These are phyloP conservation scores for Anoura caudifer DNA, from an alignment of 2,113 vertebrate species.

Conservation along the genomic window DNA sequence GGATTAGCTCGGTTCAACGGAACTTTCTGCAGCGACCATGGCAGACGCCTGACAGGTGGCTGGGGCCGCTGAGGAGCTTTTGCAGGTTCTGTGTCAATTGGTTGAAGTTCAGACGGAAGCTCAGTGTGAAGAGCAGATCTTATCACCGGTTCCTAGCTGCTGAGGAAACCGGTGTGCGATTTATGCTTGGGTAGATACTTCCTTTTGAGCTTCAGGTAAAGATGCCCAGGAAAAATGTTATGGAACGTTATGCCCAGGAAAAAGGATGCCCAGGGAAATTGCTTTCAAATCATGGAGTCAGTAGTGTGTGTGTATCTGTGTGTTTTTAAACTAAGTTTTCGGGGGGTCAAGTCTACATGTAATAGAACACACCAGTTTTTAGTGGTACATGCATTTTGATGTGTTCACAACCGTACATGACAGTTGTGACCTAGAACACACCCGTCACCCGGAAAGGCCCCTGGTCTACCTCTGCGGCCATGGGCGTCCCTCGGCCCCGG, in stretches of 20 bases:
- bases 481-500: fast-evolving
- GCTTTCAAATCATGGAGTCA: background rate
- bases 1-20: too few relatives aligned
- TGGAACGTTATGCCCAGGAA: background rate
- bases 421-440: fast-evolving
- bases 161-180: background rate
- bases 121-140: background rate
- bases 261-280: background rate
- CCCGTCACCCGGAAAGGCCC: fast-evolving
- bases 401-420: fast-evolving
- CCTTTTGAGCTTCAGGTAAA: background rate
- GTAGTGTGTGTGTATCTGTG: background rate
- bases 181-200: background rate
- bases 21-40: background rate
- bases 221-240: background rate
- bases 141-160: background rate
- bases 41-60: fast-evolving
- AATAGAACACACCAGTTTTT: background rate
- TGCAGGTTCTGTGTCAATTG: background rate
- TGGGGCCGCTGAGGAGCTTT: background rate
- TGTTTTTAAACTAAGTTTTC: too few relatives aligned
- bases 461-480: fast-evolving
- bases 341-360: background rate
- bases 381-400: background rate
- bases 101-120: background rate